Percentiles rank a stretch among this genome's conserved stretches.
Conservation (phyloP, 2,888 invertebrate species). For the Leucoma salicis region DNA sequence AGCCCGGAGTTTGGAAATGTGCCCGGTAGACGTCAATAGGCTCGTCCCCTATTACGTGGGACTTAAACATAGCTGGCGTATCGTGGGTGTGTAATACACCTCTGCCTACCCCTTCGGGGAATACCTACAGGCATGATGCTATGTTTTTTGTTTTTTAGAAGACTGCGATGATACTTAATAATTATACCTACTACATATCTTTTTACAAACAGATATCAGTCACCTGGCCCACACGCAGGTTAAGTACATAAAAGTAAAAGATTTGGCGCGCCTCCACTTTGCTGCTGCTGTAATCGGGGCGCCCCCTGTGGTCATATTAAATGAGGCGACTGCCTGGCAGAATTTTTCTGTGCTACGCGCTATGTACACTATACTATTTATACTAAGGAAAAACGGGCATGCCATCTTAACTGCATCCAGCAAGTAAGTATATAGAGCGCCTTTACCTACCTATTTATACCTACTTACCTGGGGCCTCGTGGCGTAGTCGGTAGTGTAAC, state of each 20-base stretch:
- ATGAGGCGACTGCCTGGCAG: constrained; percentile 64
- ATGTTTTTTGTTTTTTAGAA: too few relatives aligned
- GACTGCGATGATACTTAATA: too few relatives aligned
- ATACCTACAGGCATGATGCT: too few relatives aligned
- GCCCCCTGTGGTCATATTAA: constrained; percentile 58
- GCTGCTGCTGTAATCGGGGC: constrained; percentile 61
- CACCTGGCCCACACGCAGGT: constrained; percentile 25
- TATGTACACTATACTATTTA: constrained; percentile 60
- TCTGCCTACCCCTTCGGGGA: too few relatives aligned
- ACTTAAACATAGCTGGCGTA: too few relatives aligned
- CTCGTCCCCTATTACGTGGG: too few relatives aligned
- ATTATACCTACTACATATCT: too few relatives aligned
- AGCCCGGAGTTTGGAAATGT: too few relatives aligned
- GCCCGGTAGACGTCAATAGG: too few relatives aligned
- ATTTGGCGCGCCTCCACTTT: constrained; percentile 49
- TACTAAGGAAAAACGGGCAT: constrained; percentile 56
- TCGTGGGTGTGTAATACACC: too few relatives aligned
- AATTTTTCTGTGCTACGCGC: constrained; percentile 49
- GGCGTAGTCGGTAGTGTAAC: too few relatives aligned
- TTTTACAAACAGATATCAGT: constrained; percentile 33
- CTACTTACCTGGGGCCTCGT: neutral
- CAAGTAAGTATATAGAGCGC: constrained; percentile 44
- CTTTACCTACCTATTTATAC: too few relatives aligned
- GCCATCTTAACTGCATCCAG: constrained; percentile 53
- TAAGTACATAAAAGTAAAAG: constrained; percentile 21